These are phyloP conservation scores for Heterotilapia buettikoferi DNA, from an alignment of 2,113 vertebrate species.

Conservation along the genomic window DNA sequence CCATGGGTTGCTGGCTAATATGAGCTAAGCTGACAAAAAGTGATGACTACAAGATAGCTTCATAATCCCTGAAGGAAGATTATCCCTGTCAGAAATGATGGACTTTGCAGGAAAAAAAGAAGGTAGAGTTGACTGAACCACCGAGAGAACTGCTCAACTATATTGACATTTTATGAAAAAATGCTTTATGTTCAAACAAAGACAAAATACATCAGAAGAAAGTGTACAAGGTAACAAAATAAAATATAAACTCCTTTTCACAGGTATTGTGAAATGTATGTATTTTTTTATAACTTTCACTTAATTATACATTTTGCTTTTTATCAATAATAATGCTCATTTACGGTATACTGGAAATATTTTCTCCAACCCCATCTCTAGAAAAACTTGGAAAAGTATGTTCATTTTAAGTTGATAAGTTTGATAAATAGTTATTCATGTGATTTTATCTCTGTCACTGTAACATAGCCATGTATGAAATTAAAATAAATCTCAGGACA, in stretches of 20 bases:
- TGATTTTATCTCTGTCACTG: background rate
- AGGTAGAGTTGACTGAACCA: slow-evolving; percentile 25
- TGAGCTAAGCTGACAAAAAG: slow-evolving; percentile 70
- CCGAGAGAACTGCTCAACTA: slow-evolving; percentile 10
- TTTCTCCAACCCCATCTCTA: background rate
- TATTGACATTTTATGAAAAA: background rate
- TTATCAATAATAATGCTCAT: background rate
- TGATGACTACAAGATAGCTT: slow-evolving; percentile 74
- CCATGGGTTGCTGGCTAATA: slow-evolving; percentile 71
- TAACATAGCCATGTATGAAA: background rate
- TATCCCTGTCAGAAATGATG: slow-evolving; percentile 68
- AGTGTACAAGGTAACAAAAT: background rate
- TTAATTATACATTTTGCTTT: background rate
- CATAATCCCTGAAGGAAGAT: slow-evolving; percentile 71
- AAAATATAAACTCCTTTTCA: background rate
- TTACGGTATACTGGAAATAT: background rate
- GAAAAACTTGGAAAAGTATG: background rate
- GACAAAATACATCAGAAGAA: background rate
- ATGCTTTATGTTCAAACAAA: background rate
- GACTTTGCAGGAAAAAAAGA: slow-evolving; percentile 47
- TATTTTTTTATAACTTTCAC: background rate
- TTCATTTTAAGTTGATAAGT: background rate
- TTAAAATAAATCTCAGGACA: background rate
- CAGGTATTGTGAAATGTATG: background rate
- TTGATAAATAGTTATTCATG: background rate